Evolutionary conservation across 2,888 invertebrate genomes (phyloP), one percentile per base, ranked within the genome.

Genomic region (Diogma glabrata): DNA sequence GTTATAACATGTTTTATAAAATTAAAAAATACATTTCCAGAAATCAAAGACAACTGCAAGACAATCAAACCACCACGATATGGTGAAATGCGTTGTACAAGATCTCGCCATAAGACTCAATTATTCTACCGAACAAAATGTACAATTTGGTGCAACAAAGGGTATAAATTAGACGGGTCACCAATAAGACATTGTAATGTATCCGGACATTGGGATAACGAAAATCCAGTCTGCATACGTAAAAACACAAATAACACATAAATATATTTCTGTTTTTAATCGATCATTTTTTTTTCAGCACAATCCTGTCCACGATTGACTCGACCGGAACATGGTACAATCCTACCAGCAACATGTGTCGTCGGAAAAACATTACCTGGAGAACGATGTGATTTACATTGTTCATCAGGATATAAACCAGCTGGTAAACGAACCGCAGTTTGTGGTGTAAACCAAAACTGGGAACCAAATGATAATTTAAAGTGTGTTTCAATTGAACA

Each of bases 151-250:
- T 70, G 70, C 55, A 62, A 66, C 43, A 50, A 60, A 3, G 80
- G 78, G 7, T 80, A 70, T 58, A 71, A 69, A 57, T 61, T 80
- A 19, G 64, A 71, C 47, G 81, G 80, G 23, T 67, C 75, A 9
- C 63, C 72, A 20, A 63, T 70, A 22, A 67, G 74, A 49, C 67
- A 65, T 53, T 81, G 81, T 57, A 71, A 70, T 51, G 62, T 65
- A 14, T 63, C 67, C 4, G 71, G 69, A 43, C 74, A 75, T 71
- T 72, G 72, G 66, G 75, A 75, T 56, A 63, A 66, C 23, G 66
- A 67, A 36, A 71, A 72, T 43, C 71, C 75, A 45, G 60, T 61
- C 53, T 81, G 80, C 60, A 56, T 74, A 55, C 72, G 76, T 73
- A 70, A 75, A 72, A 72, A 20, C 16, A 7, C 6, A 45, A 26